phyloP scores from a whole-genome alignment of 2,797 vertebrate species.

The Pipistrellus nathusii region DNA sequence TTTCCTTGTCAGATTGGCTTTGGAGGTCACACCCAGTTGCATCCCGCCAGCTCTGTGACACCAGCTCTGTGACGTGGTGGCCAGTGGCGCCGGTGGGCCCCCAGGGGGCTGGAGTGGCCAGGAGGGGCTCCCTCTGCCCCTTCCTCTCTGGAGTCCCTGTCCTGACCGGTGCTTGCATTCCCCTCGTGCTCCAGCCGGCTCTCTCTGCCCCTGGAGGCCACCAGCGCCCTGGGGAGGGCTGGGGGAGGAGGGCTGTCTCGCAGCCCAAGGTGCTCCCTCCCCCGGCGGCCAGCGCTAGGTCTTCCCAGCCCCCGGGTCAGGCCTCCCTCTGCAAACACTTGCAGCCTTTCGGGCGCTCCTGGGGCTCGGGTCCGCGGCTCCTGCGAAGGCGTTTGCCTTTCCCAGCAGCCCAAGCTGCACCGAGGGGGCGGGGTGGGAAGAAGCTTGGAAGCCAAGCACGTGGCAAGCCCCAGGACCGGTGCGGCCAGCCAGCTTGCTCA shows the following conservation, averaged over 20 bases:
- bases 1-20: constrained; percentile 38
- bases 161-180: constrained; percentile 50
- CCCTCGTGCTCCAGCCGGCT: constrained; percentile 50
- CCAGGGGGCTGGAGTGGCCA: not conserved
- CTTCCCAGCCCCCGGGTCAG: constrained; percentile 56
- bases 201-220: constrained; percentile 55
- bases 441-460: not conserved
- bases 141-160: not conserved
- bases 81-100: not conserved
- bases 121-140: not conserved
- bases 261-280: constrained; percentile 84
- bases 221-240: constrained; percentile 72
- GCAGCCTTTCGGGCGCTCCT: not conserved
- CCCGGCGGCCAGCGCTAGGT: constrained; percentile 51
- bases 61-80: not conserved
- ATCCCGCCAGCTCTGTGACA: not conserved
- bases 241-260: constrained; percentile 76
- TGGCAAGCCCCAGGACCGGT: not conserved
- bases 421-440: not conserved
- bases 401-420: not conserved
- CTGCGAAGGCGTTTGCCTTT: constrained; percentile 21
- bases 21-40: not conserved
- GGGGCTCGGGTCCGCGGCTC: not conserved
- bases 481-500: not conserved
- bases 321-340: not conserved